phyloP scores from a whole-genome alignment of 2,888 invertebrate genomes.

The Epinotia ramella region DNA sequence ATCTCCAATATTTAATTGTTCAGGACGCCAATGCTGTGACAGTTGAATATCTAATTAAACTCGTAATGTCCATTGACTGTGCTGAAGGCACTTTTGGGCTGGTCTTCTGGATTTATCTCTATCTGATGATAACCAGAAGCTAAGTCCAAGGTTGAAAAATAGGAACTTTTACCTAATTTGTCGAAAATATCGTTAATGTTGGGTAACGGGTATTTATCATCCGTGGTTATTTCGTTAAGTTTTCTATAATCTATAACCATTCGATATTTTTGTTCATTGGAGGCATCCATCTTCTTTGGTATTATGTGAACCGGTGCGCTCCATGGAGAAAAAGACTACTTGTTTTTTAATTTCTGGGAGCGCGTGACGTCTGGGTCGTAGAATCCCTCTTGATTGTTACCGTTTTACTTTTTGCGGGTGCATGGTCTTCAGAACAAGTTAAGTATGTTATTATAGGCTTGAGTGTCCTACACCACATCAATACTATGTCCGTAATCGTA shows the following conservation, averaged over 20 bases:
- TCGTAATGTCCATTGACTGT: background rate
- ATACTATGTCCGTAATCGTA: too few species aligned
- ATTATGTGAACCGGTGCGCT: slow-evolving; percentile 51
- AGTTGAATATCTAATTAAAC: too few species aligned
- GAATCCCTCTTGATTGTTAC: too few species aligned
- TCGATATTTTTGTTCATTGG: slow-evolving; percentile 49
- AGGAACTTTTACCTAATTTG: too few species aligned
- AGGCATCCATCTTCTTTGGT: slow-evolving; percentile 51
- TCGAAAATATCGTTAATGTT: slow-evolving; percentile 44
- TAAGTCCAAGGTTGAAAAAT: too few species aligned
- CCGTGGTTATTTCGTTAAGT: slow-evolving; percentile 44
- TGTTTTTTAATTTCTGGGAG: background rate
- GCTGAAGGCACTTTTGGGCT: background rate
- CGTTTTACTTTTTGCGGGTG: too few species aligned
- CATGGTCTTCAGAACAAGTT: too few species aligned
- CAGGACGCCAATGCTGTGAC: too few species aligned
- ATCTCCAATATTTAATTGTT: too few species aligned
- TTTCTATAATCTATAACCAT: slow-evolving; percentile 51
- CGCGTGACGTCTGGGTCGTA: too few species aligned
- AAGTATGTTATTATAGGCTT: too few species aligned
- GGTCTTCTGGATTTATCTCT: slow-evolving; percentile 1
- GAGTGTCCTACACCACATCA: too few species aligned
- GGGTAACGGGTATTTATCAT: slow-evolving; percentile 48
- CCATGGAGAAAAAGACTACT: slow-evolving; percentile 49
- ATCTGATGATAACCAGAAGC: background rate